Percentiles rank a stretch among this genome's conserved stretches.
phyloP scores from a whole-genome alignment of 2,113 vertebrate genomes.

The Triplophysa siluroides region DNA sequence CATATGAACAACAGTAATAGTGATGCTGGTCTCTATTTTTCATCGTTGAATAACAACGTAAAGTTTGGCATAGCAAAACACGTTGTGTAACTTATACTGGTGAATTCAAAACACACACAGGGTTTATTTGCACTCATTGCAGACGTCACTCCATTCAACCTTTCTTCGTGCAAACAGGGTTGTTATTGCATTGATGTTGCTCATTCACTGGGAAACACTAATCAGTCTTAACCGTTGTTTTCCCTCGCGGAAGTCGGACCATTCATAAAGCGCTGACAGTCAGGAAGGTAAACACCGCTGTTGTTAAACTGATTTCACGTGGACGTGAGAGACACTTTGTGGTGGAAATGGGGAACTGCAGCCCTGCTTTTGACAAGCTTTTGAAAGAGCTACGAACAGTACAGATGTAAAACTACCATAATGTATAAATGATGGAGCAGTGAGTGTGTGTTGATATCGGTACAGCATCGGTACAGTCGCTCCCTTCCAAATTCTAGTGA shows the following conservation, averaged over 20 bases:
- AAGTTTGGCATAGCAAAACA: not conserved
- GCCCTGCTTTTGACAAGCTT: no score
- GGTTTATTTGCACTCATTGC: not conserved
- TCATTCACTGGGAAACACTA: not conserved
- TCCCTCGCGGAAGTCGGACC: not conserved
- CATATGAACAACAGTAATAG: not conserved
- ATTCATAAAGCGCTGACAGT: not conserved
- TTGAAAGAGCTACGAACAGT: no score
- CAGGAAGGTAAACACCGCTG: not conserved
- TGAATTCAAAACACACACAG: not conserved
- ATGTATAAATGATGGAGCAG: no score
- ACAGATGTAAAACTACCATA: no score
- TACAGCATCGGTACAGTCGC: no score
- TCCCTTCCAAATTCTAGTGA: no score
- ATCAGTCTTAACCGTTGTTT: constrained; percentile 4
- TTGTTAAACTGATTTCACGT: not conserved
- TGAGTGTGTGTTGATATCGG: no score
- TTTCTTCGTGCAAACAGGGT: constrained; percentile 1
- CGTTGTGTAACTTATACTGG: not conserved
- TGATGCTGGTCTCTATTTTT: not conserved
- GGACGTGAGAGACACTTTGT: not conserved
- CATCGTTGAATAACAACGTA: not conserved
- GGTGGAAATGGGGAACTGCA: not conserved
- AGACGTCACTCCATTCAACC: not conserved
- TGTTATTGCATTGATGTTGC: not conserved